Evolutionary conservation across 2,888 invertebrate species (phyloP), one percentile per base, ranked within the genome.

Genomic region (Drosophila meridionalis): DNA sequence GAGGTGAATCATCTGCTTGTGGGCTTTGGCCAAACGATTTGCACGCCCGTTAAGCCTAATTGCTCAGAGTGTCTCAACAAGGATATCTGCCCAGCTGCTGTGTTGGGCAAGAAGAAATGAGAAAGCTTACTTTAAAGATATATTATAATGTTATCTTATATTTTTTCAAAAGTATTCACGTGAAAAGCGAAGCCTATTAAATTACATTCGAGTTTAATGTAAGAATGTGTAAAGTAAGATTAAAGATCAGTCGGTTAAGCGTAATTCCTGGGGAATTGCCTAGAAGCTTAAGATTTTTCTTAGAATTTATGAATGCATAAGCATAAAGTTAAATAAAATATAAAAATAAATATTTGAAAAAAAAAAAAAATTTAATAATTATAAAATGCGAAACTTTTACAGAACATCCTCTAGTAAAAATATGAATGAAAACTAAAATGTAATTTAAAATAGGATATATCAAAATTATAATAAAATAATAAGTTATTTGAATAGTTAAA

Each of bases 1-100:
- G 97, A 98, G 93, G 95, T 97, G 0, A 98, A 99, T 93, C 95
- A 97, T 88, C 94, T 99, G 3, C 94, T 99, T 74, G 99, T 99
- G 11, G 99, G 99, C 6, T 99, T 99, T 94, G 99, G 99, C 0
- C 99, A 99, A 94, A 97, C 97, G 62, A 95, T 96, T 69, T 99
- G 99, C 92, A 93, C 95, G 62, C 97, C 99, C 0, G 93, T 96
- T 0, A 95, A 94, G 56, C 99, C 99, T 0, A 95, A 95, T 79
- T 99, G 99, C 93, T 92, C 91, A 8, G 94, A 95, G 60, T 99
- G 99, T 92, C 94, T 98, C 20, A 99, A 99, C 93, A 94, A 94
- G 74, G 92, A 95, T 28, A 94, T 98, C 50, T 99, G 99, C 92
- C 98, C 99, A 4, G 59, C 84, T 4, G 45, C 73, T 32, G 28